These are phyloP conservation scores for Tenualosa thibaudeaui DNA, from an alignment of 2,797 vertebrate species.

Conservation along the genomic window DNA sequence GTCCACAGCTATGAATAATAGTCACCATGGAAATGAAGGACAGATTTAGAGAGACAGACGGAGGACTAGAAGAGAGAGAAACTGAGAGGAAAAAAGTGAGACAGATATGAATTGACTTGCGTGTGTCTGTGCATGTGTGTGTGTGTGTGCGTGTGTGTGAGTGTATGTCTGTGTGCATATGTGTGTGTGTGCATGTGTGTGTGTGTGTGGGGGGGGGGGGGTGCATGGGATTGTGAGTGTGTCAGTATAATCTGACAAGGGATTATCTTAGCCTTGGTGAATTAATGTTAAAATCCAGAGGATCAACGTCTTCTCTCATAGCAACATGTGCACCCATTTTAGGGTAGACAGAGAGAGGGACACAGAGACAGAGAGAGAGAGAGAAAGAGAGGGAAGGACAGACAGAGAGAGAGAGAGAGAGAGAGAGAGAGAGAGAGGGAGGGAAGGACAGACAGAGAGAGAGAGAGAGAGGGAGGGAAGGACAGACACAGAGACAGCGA, in stretches of 20 bases:
- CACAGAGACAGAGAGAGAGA: background rate
- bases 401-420: conserved; percentile 24
- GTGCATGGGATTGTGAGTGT: conserved; percentile 39
- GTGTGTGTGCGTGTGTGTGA: conserved; percentile 29
- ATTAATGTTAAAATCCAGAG: conserved; percentile 77
- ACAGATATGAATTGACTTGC: background rate
- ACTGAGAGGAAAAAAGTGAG: background rate
- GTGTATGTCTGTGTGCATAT: conserved; percentile 27
- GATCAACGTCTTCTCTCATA: conserved; percentile 71
- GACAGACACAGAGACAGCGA: conserved; percentile 30
- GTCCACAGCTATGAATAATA: background rate
- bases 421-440: conserved; percentile 4
- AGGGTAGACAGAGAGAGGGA: background rate
- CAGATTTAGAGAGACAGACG: background rate
- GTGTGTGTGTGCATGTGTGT: conserved; percentile 26
- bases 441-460: background rate
- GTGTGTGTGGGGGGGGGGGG: conserved; percentile 26
- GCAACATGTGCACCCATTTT: conserved; percentile 47
- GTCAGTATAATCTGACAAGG: conserved; percentile 74
- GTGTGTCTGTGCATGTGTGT: conserved; percentile 26
- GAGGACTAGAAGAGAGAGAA: too few relatives aligned
- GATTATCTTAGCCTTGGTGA: conserved; percentile 76
- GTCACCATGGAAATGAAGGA: background rate
- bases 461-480: conserved; percentile 17
- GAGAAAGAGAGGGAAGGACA: conserved; percentile 45